phyloP scores from a whole-genome alignment of 2,113 vertebrate species.

The Oryzias melastigma region DNA sequence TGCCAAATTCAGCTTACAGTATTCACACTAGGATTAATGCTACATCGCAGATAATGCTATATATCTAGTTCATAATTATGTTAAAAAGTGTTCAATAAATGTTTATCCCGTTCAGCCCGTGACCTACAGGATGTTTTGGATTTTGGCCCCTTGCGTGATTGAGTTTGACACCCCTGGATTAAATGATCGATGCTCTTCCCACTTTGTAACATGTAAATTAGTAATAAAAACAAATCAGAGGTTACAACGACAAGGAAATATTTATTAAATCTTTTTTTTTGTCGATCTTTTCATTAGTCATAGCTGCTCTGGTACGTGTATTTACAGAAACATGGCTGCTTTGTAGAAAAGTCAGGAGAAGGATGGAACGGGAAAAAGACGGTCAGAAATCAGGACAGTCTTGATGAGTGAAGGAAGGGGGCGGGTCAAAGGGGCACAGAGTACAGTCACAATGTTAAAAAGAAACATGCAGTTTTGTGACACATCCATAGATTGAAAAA shows the following conservation, averaged over 20 bases:
- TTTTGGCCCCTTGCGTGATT: no score
- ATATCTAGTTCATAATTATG: no score
- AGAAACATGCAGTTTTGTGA: slow-evolving; percentile 45
- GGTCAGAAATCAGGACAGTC: slow-evolving; percentile 26
- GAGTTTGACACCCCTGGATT: no score
- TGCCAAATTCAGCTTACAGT: no score
- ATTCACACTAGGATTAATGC: no score
- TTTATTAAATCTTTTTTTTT: slow-evolving; percentile 78
- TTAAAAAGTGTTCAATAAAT: no score
- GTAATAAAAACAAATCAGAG: slow-evolving; percentile 44
- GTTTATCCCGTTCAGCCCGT: no score
- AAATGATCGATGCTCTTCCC: slow-evolving; percentile 18
- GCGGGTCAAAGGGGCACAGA: slow-evolving; percentile 45
- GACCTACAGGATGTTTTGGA: no score
- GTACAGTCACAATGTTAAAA: slow-evolving; percentile 38
- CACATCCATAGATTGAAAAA: slow-evolving; percentile 28
- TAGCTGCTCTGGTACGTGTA: slow-evolving; percentile 96
- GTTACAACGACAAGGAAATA: slow-evolving; percentile 77
- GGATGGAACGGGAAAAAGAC: slow-evolving; percentile 48
- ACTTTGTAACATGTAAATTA: slow-evolving; percentile 10
- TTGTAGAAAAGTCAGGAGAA: slow-evolving; percentile 74
- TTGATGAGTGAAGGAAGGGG: slow-evolving; percentile 30
- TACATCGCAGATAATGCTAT: no score
- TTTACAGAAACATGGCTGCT: slow-evolving; percentile 94
- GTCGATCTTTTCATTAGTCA: slow-evolving; percentile 83